Percentiles rank a stretch among this genome's conserved stretches.
phyloP scores from a whole-genome alignment of 2,113 vertebrate genomes.

The Anarhynchus alexandrinus region DNA sequence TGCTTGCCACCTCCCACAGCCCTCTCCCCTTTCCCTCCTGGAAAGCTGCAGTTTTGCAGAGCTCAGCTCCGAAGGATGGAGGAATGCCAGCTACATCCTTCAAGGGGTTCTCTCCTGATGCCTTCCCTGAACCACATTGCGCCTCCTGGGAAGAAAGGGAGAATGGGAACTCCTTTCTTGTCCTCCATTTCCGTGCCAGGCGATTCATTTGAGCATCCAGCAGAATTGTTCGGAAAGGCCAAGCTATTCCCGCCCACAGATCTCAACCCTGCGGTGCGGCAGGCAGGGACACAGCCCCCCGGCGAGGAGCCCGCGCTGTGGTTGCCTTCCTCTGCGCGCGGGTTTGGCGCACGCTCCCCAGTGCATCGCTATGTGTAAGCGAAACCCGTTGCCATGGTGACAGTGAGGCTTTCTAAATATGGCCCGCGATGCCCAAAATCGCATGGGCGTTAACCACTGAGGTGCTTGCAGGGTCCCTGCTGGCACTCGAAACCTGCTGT shows the following conservation, averaged over 20 bases:
- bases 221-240: background rate
- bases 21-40: background rate
- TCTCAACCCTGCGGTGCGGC: background rate
- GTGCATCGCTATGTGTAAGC: slow-evolving; percentile 19
- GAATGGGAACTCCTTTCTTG: background rate
- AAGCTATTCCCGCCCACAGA: background rate
- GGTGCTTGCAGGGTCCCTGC: accelerated
- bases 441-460: background rate
- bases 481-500: accelerated
- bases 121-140: background rate
- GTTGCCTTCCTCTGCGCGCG: accelerated
- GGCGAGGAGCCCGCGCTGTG: background rate
- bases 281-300: background rate
- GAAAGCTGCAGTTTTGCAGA: background rate
- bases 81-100: background rate
- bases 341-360: background rate
- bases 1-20: background rate
- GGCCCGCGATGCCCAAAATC: slow-evolving; percentile 39
- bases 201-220: accelerated
- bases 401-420: slow-evolving; percentile 5
- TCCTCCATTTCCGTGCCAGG: background rate
- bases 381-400: slow-evolving; percentile 67
- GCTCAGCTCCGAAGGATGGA: background rate
- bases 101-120: accelerated
- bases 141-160: background rate